Conservation (phyloP, 2,888 invertebrate species). For the Callyntrura guangdongensis region DNA sequence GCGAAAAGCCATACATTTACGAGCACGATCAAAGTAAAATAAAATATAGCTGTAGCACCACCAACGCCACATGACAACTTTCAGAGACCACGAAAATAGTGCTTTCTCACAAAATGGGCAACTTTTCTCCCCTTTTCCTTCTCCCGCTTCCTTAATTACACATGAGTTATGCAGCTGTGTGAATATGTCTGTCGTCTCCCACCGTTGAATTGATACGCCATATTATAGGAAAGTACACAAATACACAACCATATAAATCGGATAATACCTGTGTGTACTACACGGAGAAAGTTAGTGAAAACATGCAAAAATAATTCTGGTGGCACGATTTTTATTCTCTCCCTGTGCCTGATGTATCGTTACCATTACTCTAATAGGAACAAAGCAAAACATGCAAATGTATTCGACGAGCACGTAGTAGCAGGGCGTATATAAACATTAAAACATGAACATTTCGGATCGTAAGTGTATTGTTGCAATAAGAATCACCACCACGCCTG, state of each 20-base stretch:
- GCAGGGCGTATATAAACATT: neutral
- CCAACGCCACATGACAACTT: slow-evolving; percentile 55
- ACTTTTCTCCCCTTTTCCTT: neutral
- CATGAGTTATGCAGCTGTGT: neutral
- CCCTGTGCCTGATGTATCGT: neutral
- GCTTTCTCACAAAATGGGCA: neutral
- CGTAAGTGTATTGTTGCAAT: slow-evolving; percentile 2
- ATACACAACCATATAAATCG: neutral
- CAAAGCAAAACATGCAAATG: neutral
- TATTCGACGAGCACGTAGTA: neutral
- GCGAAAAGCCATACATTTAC: slow-evolving; percentile 41
- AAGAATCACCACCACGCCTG: slow-evolving; percentile 53
- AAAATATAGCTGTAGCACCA: slow-evolving; percentile 21
- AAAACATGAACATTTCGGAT: neutral
- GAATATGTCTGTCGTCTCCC: neutral
- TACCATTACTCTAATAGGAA: neutral
- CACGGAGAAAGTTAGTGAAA: neutral
- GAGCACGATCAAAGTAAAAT: slow-evolving; percentile 44
- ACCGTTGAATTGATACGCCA: no score
- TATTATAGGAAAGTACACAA: neutral
- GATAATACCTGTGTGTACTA: neutral
- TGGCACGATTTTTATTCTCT: neutral
- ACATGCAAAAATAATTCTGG: neutral
- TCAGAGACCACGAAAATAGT: neutral
- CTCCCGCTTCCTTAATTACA: slow-evolving; percentile 32